Percentiles rank a stretch among this genome's conserved stretches.
Evolutionary conservation across 2,797 vertebrate species (phyloP).

Genomic region (Nyctibius grandis): DNA sequence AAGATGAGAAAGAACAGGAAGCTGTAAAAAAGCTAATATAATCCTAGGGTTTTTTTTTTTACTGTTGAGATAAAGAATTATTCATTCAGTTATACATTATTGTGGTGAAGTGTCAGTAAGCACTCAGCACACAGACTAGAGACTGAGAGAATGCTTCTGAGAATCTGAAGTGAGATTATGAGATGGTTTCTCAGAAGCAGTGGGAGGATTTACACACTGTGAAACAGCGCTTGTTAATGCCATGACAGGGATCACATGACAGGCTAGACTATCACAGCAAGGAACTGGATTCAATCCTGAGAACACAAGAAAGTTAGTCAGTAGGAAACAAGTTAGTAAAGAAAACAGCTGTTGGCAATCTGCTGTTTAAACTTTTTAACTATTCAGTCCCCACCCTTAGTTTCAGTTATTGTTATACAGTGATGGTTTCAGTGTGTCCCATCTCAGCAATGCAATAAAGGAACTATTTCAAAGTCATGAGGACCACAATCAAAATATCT

Average conservation of each 20-base stretch:
- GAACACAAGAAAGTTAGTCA: not conserved
- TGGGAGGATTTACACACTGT: not conserved
- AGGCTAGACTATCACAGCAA: fast-evolving
- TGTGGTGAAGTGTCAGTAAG: not conserved
- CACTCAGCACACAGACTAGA: not conserved
- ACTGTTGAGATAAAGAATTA: not conserved
- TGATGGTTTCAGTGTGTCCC: not conserved
- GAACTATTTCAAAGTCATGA: not conserved
- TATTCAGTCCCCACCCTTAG: not conserved
- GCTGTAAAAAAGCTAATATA: not conserved
- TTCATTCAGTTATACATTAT: not conserved
- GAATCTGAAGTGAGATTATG: not conserved
- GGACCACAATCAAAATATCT: not conserved
- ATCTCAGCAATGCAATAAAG: not conserved
- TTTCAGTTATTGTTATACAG: not conserved
- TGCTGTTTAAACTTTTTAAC: not conserved
- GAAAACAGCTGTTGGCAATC: not conserved
- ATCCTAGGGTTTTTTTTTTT: not conserved
- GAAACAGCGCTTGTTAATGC: not conserved
- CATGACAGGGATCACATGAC: not conserved
- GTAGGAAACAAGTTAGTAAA: not conserved
- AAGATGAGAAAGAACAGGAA: not conserved
- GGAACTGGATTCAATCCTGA: not conserved
- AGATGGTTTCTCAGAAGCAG: not conserved
- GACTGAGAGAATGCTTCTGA: not conserved